phyloP scores from a whole-genome alignment of 37 sponge, comb jelly and placozoan genomes.

The Eunapius fragilis region DNA sequence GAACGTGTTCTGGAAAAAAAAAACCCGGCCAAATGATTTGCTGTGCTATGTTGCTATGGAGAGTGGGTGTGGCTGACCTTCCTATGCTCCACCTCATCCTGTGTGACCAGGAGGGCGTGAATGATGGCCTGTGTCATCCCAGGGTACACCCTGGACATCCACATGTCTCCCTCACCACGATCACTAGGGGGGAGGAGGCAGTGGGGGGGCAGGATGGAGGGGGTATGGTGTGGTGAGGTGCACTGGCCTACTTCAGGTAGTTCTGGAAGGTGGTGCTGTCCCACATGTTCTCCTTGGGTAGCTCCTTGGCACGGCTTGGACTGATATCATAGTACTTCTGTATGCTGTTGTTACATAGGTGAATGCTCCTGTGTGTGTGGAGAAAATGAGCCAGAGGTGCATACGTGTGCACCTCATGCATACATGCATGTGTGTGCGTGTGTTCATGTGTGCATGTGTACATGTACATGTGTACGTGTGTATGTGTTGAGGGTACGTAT shows the following conservation, averaged over 20 bases:
- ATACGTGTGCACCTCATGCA: not conserved
- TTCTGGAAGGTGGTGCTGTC: conserved; percentile 74
- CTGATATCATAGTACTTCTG: conserved; percentile 76
- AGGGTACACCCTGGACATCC: conserved; percentile 80
- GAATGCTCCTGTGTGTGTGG: conserved; percentile 63
- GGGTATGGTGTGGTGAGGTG: too few species aligned
- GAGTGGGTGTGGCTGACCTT: conserved; percentile 36
- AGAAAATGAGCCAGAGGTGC: not conserved
- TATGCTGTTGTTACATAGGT: conserved; percentile 94
- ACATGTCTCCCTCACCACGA: conserved; percentile 46
- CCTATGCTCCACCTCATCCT: conserved; percentile 76
- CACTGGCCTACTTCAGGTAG: conserved; percentile 54
- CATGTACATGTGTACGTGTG: not conserved
- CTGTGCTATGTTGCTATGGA: not conserved
- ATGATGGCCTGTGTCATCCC: conserved; percentile 89
- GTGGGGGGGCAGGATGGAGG: not conserved
- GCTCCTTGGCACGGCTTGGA: not conserved
- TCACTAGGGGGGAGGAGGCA: conserved; percentile 8
- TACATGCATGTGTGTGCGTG: too few species aligned
- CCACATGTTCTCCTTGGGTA: conserved; percentile 96
- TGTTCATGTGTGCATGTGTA: not conserved
- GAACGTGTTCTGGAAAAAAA: conserved; percentile 63
- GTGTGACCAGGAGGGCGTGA: conserved; percentile 72
- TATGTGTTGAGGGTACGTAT: too few species aligned
- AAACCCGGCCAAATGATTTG: too few species aligned